A percentile compares a stretch with the other conserved stretches of the same genome.
Conservation (phyloP, 2,888 invertebrate species). For the Bimastos eiseni region DNA sequence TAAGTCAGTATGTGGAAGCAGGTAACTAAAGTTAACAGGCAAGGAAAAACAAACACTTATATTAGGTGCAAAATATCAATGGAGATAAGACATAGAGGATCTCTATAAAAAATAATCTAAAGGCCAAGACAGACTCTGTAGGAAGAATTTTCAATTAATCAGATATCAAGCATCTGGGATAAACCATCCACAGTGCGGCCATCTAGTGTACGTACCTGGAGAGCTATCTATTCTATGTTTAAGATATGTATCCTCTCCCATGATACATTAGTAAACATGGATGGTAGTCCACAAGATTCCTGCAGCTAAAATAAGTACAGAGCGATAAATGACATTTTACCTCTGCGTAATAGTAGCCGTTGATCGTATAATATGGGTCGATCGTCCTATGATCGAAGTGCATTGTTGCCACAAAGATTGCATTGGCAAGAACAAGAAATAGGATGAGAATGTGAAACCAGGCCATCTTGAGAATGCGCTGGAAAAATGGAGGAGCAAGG, state of each 20-base stretch:
- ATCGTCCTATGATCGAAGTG: conserved; percentile 64
- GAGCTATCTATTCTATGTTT: no score
- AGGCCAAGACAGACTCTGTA: no score
- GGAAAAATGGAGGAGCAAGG: conserved; percentile 58
- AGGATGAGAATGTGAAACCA: conserved; percentile 90
- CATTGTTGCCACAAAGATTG: conserved; percentile 93
- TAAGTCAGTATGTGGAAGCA: no score
- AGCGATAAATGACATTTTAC: conserved; percentile 50
- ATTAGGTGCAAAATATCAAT: no score
- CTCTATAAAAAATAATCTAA: no score
- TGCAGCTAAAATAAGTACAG: neutral
- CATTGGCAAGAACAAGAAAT: conserved; percentile 91
- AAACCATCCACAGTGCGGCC: no score
- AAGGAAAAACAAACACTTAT: no score
- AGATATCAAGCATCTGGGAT: no score
- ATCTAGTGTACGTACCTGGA: no score
- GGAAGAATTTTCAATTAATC: no score
- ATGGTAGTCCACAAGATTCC: neutral
- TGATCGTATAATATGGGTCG: conserved; percentile 74
- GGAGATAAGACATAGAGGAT: no score
- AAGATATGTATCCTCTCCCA: neutral
- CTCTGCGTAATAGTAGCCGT: conserved; percentile 85
- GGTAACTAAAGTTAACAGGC: no score
- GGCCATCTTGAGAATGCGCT: conserved; percentile 74
- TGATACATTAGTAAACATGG: neutral